phyloP scores from a whole-genome alignment of 2,888 invertebrate genomes.

The Thera obeliscata region DNA sequence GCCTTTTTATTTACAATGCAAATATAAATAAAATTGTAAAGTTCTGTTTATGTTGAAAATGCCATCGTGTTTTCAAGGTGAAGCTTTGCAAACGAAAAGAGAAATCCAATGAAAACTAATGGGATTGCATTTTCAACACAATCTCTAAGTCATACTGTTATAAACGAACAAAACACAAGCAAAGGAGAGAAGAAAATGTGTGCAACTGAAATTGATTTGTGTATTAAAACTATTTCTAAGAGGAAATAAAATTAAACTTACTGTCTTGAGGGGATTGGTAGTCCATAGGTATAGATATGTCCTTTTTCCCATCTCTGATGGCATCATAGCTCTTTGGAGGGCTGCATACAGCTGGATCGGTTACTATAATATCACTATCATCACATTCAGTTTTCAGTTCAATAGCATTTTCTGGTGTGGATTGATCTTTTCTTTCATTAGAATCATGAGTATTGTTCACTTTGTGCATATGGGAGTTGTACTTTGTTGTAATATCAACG shows the following conservation, averaged over 20 bases:
- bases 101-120: conserved; percentile 67
- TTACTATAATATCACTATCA: conserved; percentile 76
- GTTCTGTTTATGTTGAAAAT: conserved; percentile 78
- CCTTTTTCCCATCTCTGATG: conserved; percentile 67
- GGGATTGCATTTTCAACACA: conserved; percentile 84
- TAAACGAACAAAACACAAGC: conserved; percentile 4
- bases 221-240: conserved; percentile 2
- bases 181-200: conserved; percentile 4
- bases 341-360: conserved; percentile 74
- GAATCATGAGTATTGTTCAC: conserved; percentile 53
- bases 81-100: conserved; percentile 74
- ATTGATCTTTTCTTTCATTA: conserved; percentile 61
- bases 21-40: conserved; percentile 44
- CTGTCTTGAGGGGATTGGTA: conserved; percentile 79
- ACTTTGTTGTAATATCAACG: conserved; percentile 64
- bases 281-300: conserved; percentile 62
- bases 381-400: conserved; percentile 80
- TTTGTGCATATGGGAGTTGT: conserved; percentile 61
- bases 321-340: conserved; percentile 69
- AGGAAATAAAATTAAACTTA: conserved; percentile 57
- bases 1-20: conserved; percentile 74
- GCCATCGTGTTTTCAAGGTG: conserved; percentile 83
- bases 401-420: conserved; percentile 55
- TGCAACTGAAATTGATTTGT: not conserved
- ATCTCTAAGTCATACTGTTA: conserved; percentile 52